Base-by-base conservation (phyloP, 2,888 invertebrate genomes). In the Plebejus anna region DNA sequence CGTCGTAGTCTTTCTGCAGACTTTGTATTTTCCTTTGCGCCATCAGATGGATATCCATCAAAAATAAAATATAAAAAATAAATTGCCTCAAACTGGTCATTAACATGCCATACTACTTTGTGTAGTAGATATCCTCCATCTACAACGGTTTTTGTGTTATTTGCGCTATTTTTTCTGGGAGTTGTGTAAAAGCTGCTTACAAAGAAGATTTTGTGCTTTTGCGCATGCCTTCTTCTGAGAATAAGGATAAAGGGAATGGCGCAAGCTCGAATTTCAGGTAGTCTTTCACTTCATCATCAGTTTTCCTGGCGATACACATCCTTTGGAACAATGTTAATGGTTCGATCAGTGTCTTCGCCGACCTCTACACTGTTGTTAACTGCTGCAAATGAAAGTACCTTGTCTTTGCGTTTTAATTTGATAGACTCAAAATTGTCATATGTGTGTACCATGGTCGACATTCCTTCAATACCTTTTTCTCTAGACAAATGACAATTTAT, bases 121-220 rank as follows among this genome's bases (percentile, higher is more conserved):
- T 38, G 38, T 38, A 38, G 38, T 38, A 38, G 38, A 38, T 38
- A 38, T 42, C 42, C 42, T 42, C 42, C 42, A 42, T 42, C 42
- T 42, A 42, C 6, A 42, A 42, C 7, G 42, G 42, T 42, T 42
- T 42, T 42, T 42, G 42, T 42, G 42, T 42, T 42, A 42, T 42
- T 42, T 42, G 42, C 42, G 42, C 42, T 7, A 42, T 42, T 42
- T 42, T 42, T 42, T 42, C 42, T 42, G 42, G 42, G 42, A 42
- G 42, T 42, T 42, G 66, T 51, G 73, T 76, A 75, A 75, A 78
- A 22, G 59, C 73, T 75, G 70, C 71, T 77, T 75, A 78, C 76
- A 78, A 76, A 76, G 77, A 76, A 61, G 78, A 78, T 76, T 78
- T 78, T 36, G 76, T 78, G 73, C 77, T 75, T 78, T 78, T 78